Evolutionary conservation across 2,113 vertebrate genomes (phyloP).

Genomic region (Lampris incognitus): DNA sequence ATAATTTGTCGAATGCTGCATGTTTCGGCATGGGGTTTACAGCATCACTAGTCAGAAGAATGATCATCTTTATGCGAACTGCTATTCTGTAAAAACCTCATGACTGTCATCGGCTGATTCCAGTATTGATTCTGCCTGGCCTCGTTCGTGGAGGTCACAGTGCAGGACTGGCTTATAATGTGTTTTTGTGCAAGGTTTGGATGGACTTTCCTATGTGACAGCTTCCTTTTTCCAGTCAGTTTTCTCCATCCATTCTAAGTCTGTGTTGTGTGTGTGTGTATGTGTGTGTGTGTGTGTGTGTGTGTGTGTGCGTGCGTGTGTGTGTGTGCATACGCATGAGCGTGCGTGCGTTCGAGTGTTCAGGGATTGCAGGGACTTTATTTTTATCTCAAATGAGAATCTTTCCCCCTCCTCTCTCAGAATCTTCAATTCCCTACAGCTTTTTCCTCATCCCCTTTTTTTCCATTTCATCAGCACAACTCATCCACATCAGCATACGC

Average conservation of each 20-base stretch:
- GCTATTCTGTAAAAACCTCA: too few relatives aligned
- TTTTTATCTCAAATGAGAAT: slow-evolving; percentile 78
- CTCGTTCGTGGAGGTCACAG: neutral
- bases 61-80: neutral
- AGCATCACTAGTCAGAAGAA: slow-evolving; percentile 2
- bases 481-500: neutral
- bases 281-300: slow-evolving; percentile 22
- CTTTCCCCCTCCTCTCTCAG: slow-evolving; percentile 40
- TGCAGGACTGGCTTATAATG: slow-evolving; percentile 44
- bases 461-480: slow-evolving; percentile 38
- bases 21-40: neutral
- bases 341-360: slow-evolving; percentile 1
- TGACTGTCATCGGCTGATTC: too few relatives aligned
- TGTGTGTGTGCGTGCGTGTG: slow-evolving; percentile 10
- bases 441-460: slow-evolving; percentile 49
- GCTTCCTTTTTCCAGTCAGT: slow-evolving; percentile 8
- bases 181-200: slow-evolving; percentile 19
- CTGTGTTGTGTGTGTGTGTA: slow-evolving; percentile 16
- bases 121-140: neutral
- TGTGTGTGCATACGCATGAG: neutral
- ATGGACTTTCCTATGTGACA: slow-evolving; percentile 26
- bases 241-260: neutral
- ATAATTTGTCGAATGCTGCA: neutral
- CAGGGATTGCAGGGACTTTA: slow-evolving; percentile 48
- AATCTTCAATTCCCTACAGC: slow-evolving; percentile 60